Evolutionary conservation across 2,113 vertebrate genomes (phyloP).

Genomic region (Riparia riparia): DNA sequence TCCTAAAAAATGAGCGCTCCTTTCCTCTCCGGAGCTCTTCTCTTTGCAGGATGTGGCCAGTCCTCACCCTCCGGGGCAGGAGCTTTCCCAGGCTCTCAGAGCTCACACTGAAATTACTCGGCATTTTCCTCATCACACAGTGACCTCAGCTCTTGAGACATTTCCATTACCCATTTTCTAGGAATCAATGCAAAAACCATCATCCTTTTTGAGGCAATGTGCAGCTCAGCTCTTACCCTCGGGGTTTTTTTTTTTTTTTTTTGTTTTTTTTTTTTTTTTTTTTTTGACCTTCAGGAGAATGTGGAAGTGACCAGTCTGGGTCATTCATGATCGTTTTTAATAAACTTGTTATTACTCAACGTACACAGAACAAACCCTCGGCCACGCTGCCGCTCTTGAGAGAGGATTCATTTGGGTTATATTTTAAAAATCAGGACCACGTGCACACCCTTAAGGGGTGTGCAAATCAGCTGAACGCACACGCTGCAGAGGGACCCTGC

Average conservation of each 20-base stretch:
- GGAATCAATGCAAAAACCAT: neutral
- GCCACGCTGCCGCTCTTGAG: fast-evolving
- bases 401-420: neutral
- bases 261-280: neutral
- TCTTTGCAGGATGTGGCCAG: fast-evolving
- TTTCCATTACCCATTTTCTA: neutral
- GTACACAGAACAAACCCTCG: fast-evolving
- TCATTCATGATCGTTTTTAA: neutral
- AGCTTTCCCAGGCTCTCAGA: neutral
- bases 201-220: fast-evolving
- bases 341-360: no score
- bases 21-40: neutral
- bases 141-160: neutral
- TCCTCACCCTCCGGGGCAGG: fast-evolving
- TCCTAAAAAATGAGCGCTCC: neutral
- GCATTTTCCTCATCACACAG: neutral
- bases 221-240: neutral
- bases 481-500: neutral
- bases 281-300: neutral
- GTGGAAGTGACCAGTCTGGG: neutral
- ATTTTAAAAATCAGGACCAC: neutral
- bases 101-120: neutral
- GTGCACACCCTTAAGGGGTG: fast-evolving
- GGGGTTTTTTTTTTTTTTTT: no score
- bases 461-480: neutral